Conservation (phyloP, 2,888 invertebrate species). For the Drosophila pseudotakahashii region DNA sequence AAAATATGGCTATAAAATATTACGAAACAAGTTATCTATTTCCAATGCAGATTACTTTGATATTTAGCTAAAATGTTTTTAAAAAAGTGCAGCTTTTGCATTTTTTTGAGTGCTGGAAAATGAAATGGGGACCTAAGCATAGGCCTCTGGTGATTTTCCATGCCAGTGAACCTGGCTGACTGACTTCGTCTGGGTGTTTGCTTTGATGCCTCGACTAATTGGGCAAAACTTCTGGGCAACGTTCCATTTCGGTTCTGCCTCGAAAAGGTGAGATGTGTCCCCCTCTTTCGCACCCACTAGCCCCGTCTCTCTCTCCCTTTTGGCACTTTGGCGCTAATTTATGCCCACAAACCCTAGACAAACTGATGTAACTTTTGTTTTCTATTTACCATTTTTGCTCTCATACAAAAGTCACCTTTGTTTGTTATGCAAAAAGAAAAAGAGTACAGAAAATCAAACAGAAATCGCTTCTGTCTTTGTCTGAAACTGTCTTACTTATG, state of each 20-base stretch:
- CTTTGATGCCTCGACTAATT: slow-evolving; percentile 66
- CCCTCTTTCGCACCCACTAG: slow-evolving; percentile 8
- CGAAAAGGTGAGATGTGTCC: slow-evolving; percentile 41
- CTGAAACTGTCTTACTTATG: slow-evolving; percentile 51
- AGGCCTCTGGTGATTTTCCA: slow-evolving; percentile 64
- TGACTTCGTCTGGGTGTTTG: slow-evolving; percentile 43
- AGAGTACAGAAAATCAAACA: slow-evolving; percentile 36
- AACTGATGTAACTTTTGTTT: slow-evolving; percentile 76
- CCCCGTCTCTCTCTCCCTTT: slow-evolving; percentile 10
- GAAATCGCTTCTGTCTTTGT: slow-evolving; percentile 26
- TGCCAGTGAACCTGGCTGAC: slow-evolving; percentile 64
- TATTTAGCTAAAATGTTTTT: too few species aligned
- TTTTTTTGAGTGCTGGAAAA: slow-evolving; percentile 2
- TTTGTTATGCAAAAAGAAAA: slow-evolving; percentile 68
- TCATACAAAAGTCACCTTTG: slow-evolving; percentile 50
- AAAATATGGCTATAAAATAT: too few species aligned
- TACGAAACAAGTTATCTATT: too few species aligned
- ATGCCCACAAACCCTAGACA: slow-evolving; percentile 54
- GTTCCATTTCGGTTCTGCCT: slow-evolving; percentile 31
- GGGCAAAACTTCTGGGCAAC: slow-evolving; percentile 56
- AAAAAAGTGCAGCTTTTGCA: too few species aligned
- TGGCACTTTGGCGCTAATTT: slow-evolving; percentile 73
- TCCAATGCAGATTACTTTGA: too few species aligned
- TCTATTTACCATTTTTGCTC: slow-evolving; percentile 55
- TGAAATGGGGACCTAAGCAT: slow-evolving; percentile 8